Base-by-base conservation (phyloP, 2,888 invertebrate genomes). In the Phorcus lineatus region DNA sequence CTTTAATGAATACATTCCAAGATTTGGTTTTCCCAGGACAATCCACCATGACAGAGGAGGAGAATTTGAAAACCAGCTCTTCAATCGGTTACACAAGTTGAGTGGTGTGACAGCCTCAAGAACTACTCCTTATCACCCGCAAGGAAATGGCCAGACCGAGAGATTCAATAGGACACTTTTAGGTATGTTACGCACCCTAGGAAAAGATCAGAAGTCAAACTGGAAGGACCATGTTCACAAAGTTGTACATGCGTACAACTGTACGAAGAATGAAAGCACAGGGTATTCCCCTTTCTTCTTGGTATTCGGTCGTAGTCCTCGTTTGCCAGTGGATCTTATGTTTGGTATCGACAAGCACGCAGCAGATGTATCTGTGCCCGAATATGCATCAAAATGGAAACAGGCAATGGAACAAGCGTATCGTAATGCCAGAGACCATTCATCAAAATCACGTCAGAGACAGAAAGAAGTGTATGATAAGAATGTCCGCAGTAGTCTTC, bases 31-130 rank as follows among this genome's bases (percentile, higher is more conserved):
- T 47, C 85, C 86, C 4, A 54, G 66, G 0, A 77, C 74, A 40
- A n/a, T 86, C 6, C 85, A 86, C 40, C 84, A 84, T 54, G 84
- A 85, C 62, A 85, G 85, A 74, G 83, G 86, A 13, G 40, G 74
- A 17, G 84, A 86, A 57, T 86, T 86, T 78, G 85, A 74, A 85
- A n/a, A 85, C 67, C 47, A 79, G 16, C 74, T 86, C 16, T 85
- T 86, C 57, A 28, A 57, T 4, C 77, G 80, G n/a, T 57, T 85
- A 19, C 83, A 85, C 36, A 81, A 83, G 57, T 62, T 74, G 13
- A 77, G 79, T 76, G 80, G 81, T 0, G 78, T 85, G n/a, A 19
- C 36, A 6, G 77, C 53, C 24, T 83, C 82, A n/a, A 54, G 84
- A 16, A 86, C 82, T 0, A 86, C 82, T 19, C 86, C 86, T 47